These are phyloP conservation scores for Lithophane socia DNA, from an alignment of 2,888 invertebrate species.

Conservation along the genomic window DNA sequence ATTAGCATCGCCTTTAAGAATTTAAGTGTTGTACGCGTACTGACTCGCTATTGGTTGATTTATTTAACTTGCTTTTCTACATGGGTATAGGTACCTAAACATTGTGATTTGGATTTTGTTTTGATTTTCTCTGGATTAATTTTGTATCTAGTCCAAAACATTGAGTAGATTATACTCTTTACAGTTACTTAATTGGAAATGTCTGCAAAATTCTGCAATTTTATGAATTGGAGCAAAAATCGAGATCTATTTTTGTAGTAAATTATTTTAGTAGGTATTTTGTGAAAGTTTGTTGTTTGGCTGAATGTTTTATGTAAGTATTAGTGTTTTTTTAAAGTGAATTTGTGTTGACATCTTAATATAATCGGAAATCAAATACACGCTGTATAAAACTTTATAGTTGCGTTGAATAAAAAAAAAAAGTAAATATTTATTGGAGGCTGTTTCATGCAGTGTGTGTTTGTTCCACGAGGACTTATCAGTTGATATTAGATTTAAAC, in stretches of 20 bases:
- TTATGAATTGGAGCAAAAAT: slow-evolving; percentile 45
- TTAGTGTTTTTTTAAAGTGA: slow-evolving; percentile 45
- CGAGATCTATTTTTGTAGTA: slow-evolving; percentile 55
- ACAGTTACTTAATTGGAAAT: slow-evolving; percentile 37
- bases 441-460: slow-evolving; percentile 59
- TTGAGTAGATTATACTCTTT: slow-evolving; percentile 35
- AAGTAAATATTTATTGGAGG: slow-evolving; percentile 44
- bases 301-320: slow-evolving; percentile 58
- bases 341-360: slow-evolving; percentile 52
- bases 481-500: slow-evolving; percentile 58
- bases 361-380: slow-evolving; percentile 40
- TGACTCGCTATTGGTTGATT: slow-evolving; percentile 45
- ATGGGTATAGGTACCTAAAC: slow-evolving; percentile 16
- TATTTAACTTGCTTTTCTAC: slow-evolving; percentile 9
- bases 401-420: slow-evolving; percentile 18
- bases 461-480: slow-evolving; percentile 39
- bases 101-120: slow-evolving; percentile 52
- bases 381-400: slow-evolving; percentile 41
- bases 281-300: slow-evolving; percentile 48
- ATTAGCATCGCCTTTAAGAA: slow-evolving; percentile 5
- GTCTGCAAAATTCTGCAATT: slow-evolving; percentile 18
- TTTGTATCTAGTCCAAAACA: slow-evolving; percentile 52
- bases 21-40: slow-evolving; percentile 12
- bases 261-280: slow-evolving; percentile 61
- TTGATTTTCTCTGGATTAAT: slow-evolving; percentile 45